Evolutionary conservation across 2,797 vertebrate genomes (phyloP).

Genomic region (Lateolabrax maculatus): DNA sequence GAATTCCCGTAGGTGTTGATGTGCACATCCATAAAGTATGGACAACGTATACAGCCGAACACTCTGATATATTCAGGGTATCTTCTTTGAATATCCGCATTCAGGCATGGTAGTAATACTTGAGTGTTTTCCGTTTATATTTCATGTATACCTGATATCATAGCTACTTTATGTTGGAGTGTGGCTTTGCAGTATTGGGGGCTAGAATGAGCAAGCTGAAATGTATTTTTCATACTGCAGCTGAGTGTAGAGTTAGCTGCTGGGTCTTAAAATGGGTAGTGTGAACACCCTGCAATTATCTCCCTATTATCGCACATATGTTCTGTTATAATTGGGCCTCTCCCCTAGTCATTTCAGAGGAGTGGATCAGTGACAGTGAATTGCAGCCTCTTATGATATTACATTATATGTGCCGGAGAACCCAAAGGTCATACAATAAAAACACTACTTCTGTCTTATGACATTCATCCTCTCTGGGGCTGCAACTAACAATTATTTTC

Average conservation of each 20-base stretch:
- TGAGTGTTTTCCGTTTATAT: conserved; percentile 34
- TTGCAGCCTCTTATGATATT: conserved; percentile 42
- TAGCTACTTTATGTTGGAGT: conserved; percentile 15
- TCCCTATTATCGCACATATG: conserved; percentile 83
- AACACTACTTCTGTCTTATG: not conserved
- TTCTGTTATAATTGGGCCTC: conserved; percentile 76
- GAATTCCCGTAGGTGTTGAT: conserved; percentile 66
- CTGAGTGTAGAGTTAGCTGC: conserved; percentile 72
- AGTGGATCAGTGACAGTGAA: conserved; percentile 61
- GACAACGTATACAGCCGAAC: conserved; percentile 53
- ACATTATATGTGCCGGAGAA: conserved; percentile 38
- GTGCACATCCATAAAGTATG: conserved; percentile 57
- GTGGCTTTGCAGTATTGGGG: conserved; percentile 5
- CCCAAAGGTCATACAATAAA: conserved; percentile 38
- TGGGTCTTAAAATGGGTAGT: conserved; percentile 71
- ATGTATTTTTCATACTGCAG: conserved; percentile 70
- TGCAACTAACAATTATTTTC: not conserved
- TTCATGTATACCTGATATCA: conserved; percentile 30
- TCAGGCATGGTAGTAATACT: conserved; percentile 20
- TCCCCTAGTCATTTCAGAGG: conserved; percentile 62
- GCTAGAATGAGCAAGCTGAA: conserved; percentile 39
- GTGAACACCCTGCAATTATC: conserved; percentile 82
- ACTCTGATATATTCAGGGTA: conserved; percentile 39
- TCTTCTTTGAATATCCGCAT: conserved; percentile 53
- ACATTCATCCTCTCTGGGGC: not conserved